Evolutionary conservation across 2,888 invertebrate genomes (phyloP), one percentile per base, ranked within the genome.

Genomic region (Netelia virgata): DNA sequence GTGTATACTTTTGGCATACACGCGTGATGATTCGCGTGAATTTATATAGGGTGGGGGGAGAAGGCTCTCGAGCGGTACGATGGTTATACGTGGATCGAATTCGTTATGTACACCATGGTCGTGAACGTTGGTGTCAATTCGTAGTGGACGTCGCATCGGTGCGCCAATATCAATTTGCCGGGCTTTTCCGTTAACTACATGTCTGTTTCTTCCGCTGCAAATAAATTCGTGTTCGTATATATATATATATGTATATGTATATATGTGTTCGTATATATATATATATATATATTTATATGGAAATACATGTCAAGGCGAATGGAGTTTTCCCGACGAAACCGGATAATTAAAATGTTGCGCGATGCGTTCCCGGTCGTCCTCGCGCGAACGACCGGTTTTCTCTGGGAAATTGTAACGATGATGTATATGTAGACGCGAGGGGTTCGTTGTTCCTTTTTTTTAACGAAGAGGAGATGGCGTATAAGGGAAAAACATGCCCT

Each of bases 331-430:
- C 69, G 18, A 64, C 23, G 47, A 63, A 78, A 78, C n/a, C 36
- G 74, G 55, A 69, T 74, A 83, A 78, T 78, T 77, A 72, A 78
- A 83, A 74, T 57, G 73, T 57, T 78, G 18, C 47, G 47, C 63
- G 43, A 74, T 47, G 64, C 43, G 3, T 57, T 73, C 36, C 47
- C 57, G 59, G 50, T 43, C 14, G 36, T 36, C 36, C 36, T 36
- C 28, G 28, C 36, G 2, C 57, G 53, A 16, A 43, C 36, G 50
- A 63, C 74, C 18, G 36, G 57, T 75, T 77, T 16, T 28, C n/a
- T 73, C 43, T 5, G 66, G 28, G n/a, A 64, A 72, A 72, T 79
- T 64, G 64, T 70, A 70, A 78, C 61, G 14, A 47, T 14, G 69
- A 70, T 70, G 59, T 20, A 69, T 36, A 63, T 28, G 70, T 63